Conservation (phyloP, 2,888 invertebrate species). For the Cataglyphis cursor region DNA sequence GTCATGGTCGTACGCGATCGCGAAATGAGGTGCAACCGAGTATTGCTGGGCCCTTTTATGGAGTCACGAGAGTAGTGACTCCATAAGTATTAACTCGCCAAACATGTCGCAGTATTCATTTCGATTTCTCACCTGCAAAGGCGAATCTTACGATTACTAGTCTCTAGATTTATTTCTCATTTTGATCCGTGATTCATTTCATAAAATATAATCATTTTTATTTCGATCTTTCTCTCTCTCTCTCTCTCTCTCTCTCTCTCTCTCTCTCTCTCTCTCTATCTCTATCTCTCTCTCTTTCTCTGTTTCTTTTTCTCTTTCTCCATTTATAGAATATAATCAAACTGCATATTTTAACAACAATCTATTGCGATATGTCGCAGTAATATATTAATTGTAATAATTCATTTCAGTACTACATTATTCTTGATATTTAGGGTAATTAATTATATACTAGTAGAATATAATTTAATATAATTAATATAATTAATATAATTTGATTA, state of each 20-base stretch:
- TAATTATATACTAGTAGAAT: background rate
- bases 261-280: no score
- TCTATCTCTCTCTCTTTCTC: background rate
- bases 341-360: background rate
- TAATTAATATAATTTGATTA: background rate
- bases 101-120: background rate
- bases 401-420: background rate
- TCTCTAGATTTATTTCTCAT: background rate
- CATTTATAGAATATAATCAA: background rate
- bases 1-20: background rate
- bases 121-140: background rate
- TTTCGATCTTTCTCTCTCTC: background rate
- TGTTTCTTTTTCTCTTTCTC: background rate
- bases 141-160: background rate
- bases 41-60: background rate
- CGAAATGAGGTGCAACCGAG: background rate
- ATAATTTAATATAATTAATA: background rate
- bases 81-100: background rate
- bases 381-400: no score
- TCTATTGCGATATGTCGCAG: background rate
- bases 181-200: background rate
- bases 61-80: slow-evolving; percentile 3
- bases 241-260: no score
- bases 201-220: background rate
- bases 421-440: background rate